Percentiles rank a stretch among this genome's conserved stretches.
Evolutionary conservation across 35 echinoderm and acorn worm genomes (phyloP).

Genomic region (Ophioderma brevispina): DNA sequence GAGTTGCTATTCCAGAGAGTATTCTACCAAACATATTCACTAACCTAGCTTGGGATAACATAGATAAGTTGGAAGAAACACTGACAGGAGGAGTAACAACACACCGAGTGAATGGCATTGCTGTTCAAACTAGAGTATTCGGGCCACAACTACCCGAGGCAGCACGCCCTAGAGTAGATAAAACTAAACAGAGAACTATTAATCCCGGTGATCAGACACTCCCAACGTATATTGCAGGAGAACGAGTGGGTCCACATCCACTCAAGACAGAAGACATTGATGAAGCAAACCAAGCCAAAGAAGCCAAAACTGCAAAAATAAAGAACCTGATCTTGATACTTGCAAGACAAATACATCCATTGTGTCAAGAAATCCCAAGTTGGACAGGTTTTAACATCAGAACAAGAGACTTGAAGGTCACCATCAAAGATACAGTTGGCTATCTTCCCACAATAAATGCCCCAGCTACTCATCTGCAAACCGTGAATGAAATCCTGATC

Average conservation of each 20-base stretch:
- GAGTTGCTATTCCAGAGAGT: neutral
- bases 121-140: constrained; percentile 4
- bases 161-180: neutral
- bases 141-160: neutral
- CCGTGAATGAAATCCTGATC: neutral
- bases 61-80: constrained; percentile 14
- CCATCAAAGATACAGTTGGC: neutral
- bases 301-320: neutral
- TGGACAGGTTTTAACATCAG: neutral
- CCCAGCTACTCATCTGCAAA: neutral
- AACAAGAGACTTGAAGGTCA: neutral
- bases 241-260: neutral
- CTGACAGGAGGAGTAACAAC: constrained; percentile 18
- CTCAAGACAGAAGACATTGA: neutral
- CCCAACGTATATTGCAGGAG: neutral
- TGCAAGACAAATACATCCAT: neutral
- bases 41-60: constrained; percentile 24
- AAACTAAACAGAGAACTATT: neutral
- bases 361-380: neutral
- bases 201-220: neutral
- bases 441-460: neutral
- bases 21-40: neutral
- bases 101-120: constrained; percentile 31
- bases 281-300: neutral
- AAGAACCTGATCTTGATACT: constrained; percentile 33